A percentile compares a stretch with the other conserved stretches of the same genome.
Conservation (phyloP, 2,113 vertebrate species). For the Conger conger region DNA sequence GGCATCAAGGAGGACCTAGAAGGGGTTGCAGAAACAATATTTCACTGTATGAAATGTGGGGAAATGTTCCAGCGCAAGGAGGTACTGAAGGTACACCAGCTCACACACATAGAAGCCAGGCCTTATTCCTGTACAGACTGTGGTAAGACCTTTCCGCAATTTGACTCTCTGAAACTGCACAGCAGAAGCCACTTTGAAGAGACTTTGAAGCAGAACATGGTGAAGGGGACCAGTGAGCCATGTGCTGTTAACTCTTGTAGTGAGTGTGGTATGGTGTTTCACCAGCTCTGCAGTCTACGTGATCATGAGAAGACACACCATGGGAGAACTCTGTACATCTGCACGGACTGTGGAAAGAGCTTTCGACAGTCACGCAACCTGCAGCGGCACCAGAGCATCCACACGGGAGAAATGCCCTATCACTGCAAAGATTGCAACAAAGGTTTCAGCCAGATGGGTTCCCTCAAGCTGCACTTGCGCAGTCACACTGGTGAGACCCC, state of each 20-base stretch:
- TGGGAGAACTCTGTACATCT: background rate
- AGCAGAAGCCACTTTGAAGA: background rate
- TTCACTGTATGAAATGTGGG: slow-evolving; percentile 20
- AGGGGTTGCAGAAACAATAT: slow-evolving; percentile 5
- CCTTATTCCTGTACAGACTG: slow-evolving; percentile 66
- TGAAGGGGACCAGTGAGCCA: background rate
- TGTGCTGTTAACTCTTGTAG: background rate
- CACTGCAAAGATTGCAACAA: slow-evolving; percentile 7
- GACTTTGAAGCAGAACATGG: no score
- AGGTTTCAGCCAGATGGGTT: slow-evolving; percentile 7
- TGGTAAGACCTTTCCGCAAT: slow-evolving; percentile 63
- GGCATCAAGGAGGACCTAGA: background rate
- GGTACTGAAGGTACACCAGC: slow-evolving; percentile 10
- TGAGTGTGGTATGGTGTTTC: background rate
- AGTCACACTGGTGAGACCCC: slow-evolving; percentile 19
- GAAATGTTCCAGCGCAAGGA: slow-evolving; percentile 1
- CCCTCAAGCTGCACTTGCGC: background rate
- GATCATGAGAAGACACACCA: background rate
- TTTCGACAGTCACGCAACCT: slow-evolving; percentile 16
- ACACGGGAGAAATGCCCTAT: slow-evolving; percentile 8
- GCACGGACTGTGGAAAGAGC: slow-evolving; percentile 20
- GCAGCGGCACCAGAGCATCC: slow-evolving; percentile 3
- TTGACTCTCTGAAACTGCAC: slow-evolving; percentile 11
- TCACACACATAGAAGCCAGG: slow-evolving; percentile 53
- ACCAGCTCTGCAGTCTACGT: background rate